phyloP scores from a whole-genome alignment of 2,888 invertebrate species.

The Limnephilus lunatus region DNA sequence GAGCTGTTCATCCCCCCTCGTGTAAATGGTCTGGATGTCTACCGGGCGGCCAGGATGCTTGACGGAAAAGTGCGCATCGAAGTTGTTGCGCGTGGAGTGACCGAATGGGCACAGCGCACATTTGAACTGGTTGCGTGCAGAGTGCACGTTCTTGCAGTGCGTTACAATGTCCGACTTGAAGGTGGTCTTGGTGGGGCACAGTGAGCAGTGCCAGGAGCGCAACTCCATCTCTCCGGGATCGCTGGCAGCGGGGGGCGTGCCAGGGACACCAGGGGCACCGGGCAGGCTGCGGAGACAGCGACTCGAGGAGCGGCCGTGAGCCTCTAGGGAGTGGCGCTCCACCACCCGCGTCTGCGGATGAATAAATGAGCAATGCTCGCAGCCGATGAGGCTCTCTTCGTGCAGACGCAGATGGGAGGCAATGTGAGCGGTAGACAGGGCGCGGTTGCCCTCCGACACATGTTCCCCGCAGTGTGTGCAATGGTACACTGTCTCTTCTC shows the following conservation, averaged over 20 bases:
- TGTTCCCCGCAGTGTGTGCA: constrained; percentile 86
- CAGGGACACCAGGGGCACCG: neutral
- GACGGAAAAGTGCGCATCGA: constrained; percentile 79
- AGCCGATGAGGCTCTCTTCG: constrained; percentile 84
- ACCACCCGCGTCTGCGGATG: constrained; percentile 81
- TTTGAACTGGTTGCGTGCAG: constrained; percentile 82
- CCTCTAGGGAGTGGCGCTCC: constrained; percentile 82
- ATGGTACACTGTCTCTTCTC: constrained; percentile 77
- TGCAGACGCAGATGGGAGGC: constrained; percentile 87
- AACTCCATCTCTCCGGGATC: constrained; percentile 35
- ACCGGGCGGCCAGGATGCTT: constrained; percentile 76
- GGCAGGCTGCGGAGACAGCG: neutral
- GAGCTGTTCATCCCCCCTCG: constrained; percentile 71
- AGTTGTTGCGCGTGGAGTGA: constrained; percentile 77
- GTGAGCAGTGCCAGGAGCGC: constrained; percentile 76
- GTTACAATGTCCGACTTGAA: constrained; percentile 74
- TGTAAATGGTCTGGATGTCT: constrained; percentile 75
- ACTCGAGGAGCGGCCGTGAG: constrained; percentile 22
- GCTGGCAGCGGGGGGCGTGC: neutral
- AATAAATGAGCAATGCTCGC: constrained; percentile 82
- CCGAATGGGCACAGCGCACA: constrained; percentile 80
- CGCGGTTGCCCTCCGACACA: constrained; percentile 72
- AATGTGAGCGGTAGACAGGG: constrained; percentile 80
- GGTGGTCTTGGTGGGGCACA: constrained; percentile 72
- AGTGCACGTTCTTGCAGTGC: constrained; percentile 80